These are phyloP conservation scores for Caerostris darwini DNA, from an alignment of 1,140 invertebrate species.

Conservation along the genomic window DNA sequence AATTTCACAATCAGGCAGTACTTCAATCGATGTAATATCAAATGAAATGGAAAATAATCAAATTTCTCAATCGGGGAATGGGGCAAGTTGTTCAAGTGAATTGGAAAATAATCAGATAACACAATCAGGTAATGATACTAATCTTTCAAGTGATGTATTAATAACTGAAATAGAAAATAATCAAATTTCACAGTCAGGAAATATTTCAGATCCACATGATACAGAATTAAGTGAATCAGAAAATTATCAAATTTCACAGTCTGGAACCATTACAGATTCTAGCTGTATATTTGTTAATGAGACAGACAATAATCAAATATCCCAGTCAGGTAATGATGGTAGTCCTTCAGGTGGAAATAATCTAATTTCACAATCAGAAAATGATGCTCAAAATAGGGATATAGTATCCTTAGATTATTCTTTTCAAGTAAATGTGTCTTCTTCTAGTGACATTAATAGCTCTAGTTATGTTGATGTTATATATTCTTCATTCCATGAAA, in stretches of 20 bases:
- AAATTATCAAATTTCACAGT: conserved; percentile 41
- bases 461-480: conserved; percentile 35
- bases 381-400: background rate
- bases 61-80: background rate
- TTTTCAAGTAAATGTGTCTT: conserved; percentile 35
- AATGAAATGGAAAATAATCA: background rate
- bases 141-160: background rate
- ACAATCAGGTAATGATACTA: background rate
- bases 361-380: background rate
- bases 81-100: background rate
- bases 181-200: conserved; percentile 12
- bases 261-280: background rate
- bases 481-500: conserved; percentile 46
- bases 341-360: background rate
- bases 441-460: conserved; percentile 42
- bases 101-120: background rate
- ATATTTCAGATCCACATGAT: background rate
- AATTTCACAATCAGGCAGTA: background rate
- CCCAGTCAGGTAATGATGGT: background rate
- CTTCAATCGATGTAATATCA: background rate
- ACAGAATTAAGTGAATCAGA: background rate
- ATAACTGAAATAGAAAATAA: conserved; percentile 11
- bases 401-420: background rate
- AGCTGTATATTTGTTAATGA: background rate
- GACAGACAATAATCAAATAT: background rate